Base-by-base conservation (phyloP, 2,888 invertebrate species). In the Dendrolimus pini region DNA sequence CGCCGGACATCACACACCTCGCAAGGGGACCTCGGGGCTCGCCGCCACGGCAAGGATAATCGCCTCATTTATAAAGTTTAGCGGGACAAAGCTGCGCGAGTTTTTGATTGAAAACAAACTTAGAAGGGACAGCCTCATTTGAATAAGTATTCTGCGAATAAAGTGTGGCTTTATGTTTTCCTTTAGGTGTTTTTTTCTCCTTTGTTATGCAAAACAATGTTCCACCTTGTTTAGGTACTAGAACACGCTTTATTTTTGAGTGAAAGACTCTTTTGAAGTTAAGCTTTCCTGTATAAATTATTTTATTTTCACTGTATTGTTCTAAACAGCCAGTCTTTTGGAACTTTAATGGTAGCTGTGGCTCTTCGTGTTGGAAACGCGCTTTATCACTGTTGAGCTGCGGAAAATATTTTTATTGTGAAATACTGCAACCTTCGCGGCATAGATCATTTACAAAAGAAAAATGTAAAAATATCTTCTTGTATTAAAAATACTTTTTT, bases 51-150 rank as follows among this genome's bases (percentile, higher is more conserved):
- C 76, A 78, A 72, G 90, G 90, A 89, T 90, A 90, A 90, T 90
- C 90, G 90, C 81, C 87, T 89, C 89, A 89, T 90, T 89, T 89
- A 90, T 89, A 89, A 90, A 90, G 90, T 89, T 89, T 89, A 90
- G 83, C 86, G 82, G 82, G 81, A 88, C 88, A 89, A 89, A 89
- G 88, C 89, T 85, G 85, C 80, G 82, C 79, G 88, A 89, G 89
- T 89, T 89, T 89, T 89, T 90, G 90, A 90, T 90, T 90, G 90
- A 90, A 90, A 90, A 89, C 88, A 90, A 90, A 90, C 90, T 90
- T 89, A 88, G 90, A 89, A 90, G 90, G 90, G 89, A 90, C 90
- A 85, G 87, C 83, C 88, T 90, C 90, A 89, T 90, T 90, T 90
- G 89, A 90, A 90, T 90, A 90, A 90, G 90, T 90, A 90, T 90